Evolutionary conservation across 2,888 invertebrate species (phyloP).

Genomic region (Trissonchulus latispiculum): DNA sequence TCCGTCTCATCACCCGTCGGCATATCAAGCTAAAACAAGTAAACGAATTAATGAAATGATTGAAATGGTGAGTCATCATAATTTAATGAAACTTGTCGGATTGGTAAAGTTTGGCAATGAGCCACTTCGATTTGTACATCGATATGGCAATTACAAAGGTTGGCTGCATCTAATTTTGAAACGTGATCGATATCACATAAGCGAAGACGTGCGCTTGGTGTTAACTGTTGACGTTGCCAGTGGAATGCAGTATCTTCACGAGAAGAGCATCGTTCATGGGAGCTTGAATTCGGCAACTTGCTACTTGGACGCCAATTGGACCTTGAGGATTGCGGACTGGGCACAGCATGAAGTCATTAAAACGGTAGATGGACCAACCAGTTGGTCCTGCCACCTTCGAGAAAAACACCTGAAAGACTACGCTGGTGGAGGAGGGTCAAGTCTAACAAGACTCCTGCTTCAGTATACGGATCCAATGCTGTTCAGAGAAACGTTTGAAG

Average conservation of each 20-base stretch:
- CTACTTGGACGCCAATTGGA: constrained; percentile 7
- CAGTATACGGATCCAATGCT: no score
- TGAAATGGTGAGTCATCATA: background rate
- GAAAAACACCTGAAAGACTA: no score
- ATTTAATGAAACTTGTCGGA: background rate
- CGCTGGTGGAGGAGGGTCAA: no score
- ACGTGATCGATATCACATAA: background rate
- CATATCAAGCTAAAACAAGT: no score
- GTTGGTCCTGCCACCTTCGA: no score
- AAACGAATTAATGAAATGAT: background rate
- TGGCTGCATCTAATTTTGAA: constrained; percentile 8
- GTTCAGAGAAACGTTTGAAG: no score
- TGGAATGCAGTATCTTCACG: constrained; percentile 3
- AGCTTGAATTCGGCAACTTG: background rate
- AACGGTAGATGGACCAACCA: constrained; percentile 5
- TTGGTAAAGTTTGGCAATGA: background rate
- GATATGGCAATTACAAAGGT: background rate
- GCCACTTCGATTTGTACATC: background rate
- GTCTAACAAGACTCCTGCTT: no score
- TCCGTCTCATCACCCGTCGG: no score
- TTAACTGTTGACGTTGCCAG: background rate
- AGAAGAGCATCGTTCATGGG: background rate
- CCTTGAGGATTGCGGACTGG: background rate
- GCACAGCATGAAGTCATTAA: background rate
- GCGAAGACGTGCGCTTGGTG: no score